Base-by-base conservation (phyloP, 2,797 vertebrate genomes). In the Thunnus albacares region DNA sequence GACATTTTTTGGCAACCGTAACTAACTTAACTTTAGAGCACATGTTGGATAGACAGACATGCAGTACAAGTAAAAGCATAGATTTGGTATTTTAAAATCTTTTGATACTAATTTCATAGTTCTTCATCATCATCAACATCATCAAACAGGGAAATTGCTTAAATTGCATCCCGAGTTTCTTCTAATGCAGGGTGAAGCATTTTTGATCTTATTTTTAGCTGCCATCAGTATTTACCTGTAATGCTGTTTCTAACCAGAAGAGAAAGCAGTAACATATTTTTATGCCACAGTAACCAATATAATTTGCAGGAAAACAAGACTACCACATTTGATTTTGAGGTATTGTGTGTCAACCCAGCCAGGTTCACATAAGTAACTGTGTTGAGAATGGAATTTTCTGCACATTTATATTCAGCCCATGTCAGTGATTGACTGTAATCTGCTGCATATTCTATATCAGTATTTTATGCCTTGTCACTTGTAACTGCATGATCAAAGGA, bases 261-360 rank as follows among this genome's bases (percentile, higher is more conserved):
- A 22, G 4, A 66, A 59, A 69, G 9, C 17, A 20, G 15, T 47
- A 17, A 38, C 28, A n/a, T 51, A 59, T 26, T 33, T 28, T 22
- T 26, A 3, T n/a, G 66, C 13, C 56, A 12, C 61, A 28, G 47
- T 51, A 28, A 30, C 30, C 33, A 30, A 43, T 43, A 43, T 43
- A 43, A 43, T 43, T 14, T 43, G 41, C 41, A 43, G 41, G 41
- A 43, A 43, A 43, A 43, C n/a, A 30, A 10, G 28, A 45, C 53
- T 47, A 10, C 45, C 61, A 45, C 2, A 8, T 7, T 14, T 73
- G 3, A 45, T 22, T 28, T 49, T 69, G 64, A 77, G 26, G 69
- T 69, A 69, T 58, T 30, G 26, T 82, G 14, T 56, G 67, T 80
- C 76, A 64, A 47, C 59, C 26, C 15, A 52, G 80, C 22, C 55